Evolutionary conservation across 2,113 vertebrate genomes (phyloP).

Genomic region (Mastomys coucha): DNA sequence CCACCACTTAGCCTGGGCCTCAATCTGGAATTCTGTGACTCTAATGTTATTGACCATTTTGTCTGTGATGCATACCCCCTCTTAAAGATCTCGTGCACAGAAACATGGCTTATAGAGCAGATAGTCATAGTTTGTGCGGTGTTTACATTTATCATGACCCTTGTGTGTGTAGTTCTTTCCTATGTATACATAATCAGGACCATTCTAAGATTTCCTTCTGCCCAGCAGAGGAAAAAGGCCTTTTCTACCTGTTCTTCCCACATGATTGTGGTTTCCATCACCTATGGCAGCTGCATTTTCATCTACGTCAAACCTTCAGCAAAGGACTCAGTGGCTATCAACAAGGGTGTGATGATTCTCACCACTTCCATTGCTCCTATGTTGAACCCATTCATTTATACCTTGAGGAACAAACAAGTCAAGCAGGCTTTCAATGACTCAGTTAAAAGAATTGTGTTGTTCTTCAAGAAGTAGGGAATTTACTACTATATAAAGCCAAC

Average conservation of each 20-base stretch:
- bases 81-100: constrained; percentile 3
- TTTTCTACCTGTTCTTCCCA: constrained; percentile 37
- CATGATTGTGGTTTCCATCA: not conserved
- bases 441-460: not conserved
- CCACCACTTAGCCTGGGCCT: constrained; percentile 38
- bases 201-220: not conserved
- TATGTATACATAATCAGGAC: not conserved
- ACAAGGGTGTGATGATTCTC: not conserved
- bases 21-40: constrained; percentile 61
- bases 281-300: constrained; percentile 48
- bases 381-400: constrained; percentile 54
- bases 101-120: not conserved
- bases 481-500: not conserved
- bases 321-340: not conserved
- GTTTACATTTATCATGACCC: not conserved
- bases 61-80: not conserved
- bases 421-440: not conserved
- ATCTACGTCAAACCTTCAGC: constrained; percentile 36
- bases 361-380: not conserved
- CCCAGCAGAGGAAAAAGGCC: constrained; percentile 23
- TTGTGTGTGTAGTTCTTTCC: not conserved
- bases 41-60: constrained; percentile 46
- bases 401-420: constrained; percentile 28
- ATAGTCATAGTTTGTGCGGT: not conserved
- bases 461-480: not conserved